Evolutionary conservation across 2,113 vertebrate genomes (phyloP).

Genomic region (Corythoichthys haematopterus): DNA sequence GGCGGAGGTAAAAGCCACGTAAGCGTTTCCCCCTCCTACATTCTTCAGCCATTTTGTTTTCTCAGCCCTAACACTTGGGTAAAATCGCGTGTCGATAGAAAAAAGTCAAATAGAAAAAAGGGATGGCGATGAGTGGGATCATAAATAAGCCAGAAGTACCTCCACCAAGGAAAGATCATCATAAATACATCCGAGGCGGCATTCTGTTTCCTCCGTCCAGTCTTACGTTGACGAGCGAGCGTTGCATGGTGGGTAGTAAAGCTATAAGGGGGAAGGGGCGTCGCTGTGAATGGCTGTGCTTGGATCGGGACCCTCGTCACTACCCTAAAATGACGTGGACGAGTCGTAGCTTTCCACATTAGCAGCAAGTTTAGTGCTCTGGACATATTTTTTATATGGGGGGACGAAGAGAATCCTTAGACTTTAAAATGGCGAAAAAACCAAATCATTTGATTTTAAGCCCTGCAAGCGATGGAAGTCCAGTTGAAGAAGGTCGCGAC

Average conservation of each 20-base stretch:
- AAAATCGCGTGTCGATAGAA: constrained; percentile 68
- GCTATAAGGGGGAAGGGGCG: constrained; percentile 54
- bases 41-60: constrained; percentile 84
- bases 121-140: constrained; percentile 51
- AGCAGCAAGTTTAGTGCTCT: no score
- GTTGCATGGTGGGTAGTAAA: constrained; percentile 57
- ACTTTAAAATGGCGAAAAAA: neutral
- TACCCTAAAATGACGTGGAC: no score
- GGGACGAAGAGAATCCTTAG: neutral
- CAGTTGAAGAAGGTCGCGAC: constrained; percentile 35
- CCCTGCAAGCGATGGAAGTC: constrained; percentile 44
- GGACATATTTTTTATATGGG: no score
- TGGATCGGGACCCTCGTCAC: constrained; percentile 36
- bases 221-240: constrained; percentile 31
- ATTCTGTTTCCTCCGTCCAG: neutral
- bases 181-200: neutral
- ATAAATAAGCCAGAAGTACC: constrained; percentile 66
- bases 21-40: constrained; percentile 82
- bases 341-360: no score
- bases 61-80: constrained; percentile 62
- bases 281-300: constrained; percentile 56
- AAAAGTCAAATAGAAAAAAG: constrained; percentile 66
- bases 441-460: neutral
- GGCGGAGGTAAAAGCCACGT: constrained; percentile 42
- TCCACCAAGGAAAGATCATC: constrained; percentile 7